Conservation (phyloP, 2,113 vertebrate species). For the Gasterosteus aculeatus region DNA sequence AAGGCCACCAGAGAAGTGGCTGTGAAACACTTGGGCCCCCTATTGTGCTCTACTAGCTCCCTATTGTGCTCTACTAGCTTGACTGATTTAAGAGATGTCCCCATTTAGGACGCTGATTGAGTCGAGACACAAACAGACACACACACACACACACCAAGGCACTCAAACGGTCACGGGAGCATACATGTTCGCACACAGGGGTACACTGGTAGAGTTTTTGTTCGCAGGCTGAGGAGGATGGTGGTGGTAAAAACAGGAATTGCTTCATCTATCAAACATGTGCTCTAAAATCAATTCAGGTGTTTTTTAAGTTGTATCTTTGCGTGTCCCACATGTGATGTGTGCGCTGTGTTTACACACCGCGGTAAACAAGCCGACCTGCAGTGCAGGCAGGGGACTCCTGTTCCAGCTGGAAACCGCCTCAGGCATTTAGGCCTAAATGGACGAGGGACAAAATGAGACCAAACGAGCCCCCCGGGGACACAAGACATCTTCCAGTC, state of each 20-base stretch:
- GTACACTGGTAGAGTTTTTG: background rate
- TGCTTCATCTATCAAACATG: background rate
- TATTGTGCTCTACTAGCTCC: slow-evolving; percentile 42
- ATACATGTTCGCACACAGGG: background rate
- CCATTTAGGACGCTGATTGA: slow-evolving; percentile 44
- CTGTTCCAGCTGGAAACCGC: slow-evolving; percentile 58
- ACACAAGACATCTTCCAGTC: slow-evolving; percentile 34
- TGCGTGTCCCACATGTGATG: slow-evolving; percentile 1
- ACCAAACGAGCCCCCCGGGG: slow-evolving; percentile 55
- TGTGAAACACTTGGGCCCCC: slow-evolving; percentile 53
- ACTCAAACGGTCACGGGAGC: slow-evolving; percentile 9
- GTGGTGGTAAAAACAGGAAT: background rate
- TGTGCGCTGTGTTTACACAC: slow-evolving; percentile 41
- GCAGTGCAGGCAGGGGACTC: slow-evolving; percentile 39
- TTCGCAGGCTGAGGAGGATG: background rate
- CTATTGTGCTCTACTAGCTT: slow-evolving; percentile 29
- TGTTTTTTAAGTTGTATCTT: background rate
- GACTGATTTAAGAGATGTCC: slow-evolving; percentile 64
- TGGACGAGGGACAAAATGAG: slow-evolving; percentile 63
- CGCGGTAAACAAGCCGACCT: slow-evolving; percentile 50
- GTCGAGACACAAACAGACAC: slow-evolving; percentile 35
- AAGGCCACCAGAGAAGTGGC: slow-evolving; percentile 49
- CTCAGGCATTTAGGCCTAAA: slow-evolving; percentile 49
- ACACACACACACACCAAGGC: slow-evolving; percentile 36
- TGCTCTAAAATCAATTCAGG: background rate